A percentile compares a stretch with the other conserved stretches of the same genome.
phyloP scores from a whole-genome alignment of 2,888 invertebrate genomes.

The Noctua janthina region DNA sequence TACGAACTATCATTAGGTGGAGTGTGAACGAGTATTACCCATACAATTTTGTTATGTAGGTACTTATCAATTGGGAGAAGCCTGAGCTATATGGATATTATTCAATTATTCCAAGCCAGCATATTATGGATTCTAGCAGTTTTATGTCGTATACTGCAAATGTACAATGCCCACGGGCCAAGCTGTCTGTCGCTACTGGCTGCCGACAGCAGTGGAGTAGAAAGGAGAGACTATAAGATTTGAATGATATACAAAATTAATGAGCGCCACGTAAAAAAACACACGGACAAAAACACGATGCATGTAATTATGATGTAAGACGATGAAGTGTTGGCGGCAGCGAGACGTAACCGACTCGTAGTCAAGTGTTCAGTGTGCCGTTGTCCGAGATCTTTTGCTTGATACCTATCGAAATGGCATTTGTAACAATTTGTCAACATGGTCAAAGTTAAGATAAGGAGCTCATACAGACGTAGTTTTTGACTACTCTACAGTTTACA shows the following conservation, averaged over 20 bases:
- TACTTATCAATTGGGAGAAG: not conserved
- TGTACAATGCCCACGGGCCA: not conserved
- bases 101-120: not conserved
- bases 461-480: not conserved
- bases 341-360: constrained; percentile 3
- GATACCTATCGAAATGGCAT: not conserved
- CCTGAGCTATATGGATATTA: not conserved
- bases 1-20: not conserved
- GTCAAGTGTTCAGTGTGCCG: not conserved
- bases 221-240: not conserved
- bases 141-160: not conserved
- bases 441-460: constrained; percentile 16
- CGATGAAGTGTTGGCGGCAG: not conserved
- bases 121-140: not conserved
- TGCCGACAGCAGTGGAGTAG: not conserved
- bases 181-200: constrained; percentile 19
- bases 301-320: constrained; percentile 15
- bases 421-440: not conserved
- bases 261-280: not conserved
- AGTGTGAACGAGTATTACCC: not conserved
- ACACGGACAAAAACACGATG: constrained; percentile 28
- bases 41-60: no score
- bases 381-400: constrained; percentile 2
- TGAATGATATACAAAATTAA: not conserved
- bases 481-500: not conserved